Conservation (phyloP, 2,888 invertebrate genomes). For the Dolomedes plantarius region DNA sequence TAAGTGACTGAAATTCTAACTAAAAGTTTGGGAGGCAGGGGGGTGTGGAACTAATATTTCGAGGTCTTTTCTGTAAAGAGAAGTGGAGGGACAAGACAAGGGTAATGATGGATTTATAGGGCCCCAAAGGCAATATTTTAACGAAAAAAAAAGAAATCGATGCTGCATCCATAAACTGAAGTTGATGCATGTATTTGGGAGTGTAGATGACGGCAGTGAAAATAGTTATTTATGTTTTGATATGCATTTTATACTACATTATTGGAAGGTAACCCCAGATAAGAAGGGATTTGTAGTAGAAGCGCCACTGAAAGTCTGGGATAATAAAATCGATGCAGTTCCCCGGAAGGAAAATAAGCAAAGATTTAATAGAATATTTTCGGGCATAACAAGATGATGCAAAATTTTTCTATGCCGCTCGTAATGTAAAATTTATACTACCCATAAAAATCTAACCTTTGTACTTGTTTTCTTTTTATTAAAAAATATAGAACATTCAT, state of each 20-base stretch:
- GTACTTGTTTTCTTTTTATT: too few species aligned
- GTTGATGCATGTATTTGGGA: conserved; percentile 22
- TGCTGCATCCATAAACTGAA: conserved; percentile 18
- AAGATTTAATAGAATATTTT: not conserved
- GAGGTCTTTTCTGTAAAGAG: not conserved
- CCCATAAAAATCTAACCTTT: too few species aligned
- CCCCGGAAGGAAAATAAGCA: not conserved
- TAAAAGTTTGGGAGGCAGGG: not conserved
- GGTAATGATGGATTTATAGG: conserved; percentile 53
- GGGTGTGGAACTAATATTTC: not conserved
- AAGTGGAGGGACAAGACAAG: not conserved
- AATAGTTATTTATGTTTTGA: conserved; percentile 39
- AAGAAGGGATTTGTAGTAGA: not conserved
- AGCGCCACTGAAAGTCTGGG: not conserved
- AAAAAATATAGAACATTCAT: too few species aligned
- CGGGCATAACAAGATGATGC: not conserved
- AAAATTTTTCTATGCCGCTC: too few species aligned
- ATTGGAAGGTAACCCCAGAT: not conserved
- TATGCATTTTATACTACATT: not conserved
- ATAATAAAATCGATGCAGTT: not conserved
- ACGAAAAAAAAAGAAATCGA: conserved; percentile 33
- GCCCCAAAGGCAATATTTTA: not conserved
- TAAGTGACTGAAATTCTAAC: conserved; percentile 37
- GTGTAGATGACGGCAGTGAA: conserved; percentile 9
- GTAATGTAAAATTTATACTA: too few species aligned